Base-by-base conservation (phyloP, 2,888 invertebrate species). In the Pristionchus entomophagus region DNA sequence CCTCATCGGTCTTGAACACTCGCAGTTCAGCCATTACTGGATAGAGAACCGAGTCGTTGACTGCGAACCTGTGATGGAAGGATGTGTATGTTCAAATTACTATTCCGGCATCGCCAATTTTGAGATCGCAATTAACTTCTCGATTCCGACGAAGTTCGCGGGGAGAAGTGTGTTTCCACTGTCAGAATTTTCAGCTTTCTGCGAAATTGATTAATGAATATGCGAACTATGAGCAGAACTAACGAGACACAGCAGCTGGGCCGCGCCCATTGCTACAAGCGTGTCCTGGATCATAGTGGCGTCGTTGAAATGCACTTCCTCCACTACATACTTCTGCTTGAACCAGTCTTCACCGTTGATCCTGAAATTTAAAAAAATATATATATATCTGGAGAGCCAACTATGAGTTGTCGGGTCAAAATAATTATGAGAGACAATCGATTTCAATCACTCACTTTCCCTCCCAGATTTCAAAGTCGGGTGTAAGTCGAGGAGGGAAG, bases 381-480 rank as follows among this genome's bases (percentile, higher is more conserved):
- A n/a, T n/a, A n/a, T n/a, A n/a, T n/a, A n/a, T n/a, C n/a, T n/a
- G n/a, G n/a, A n/a, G n/a, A n/a, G n/a, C n/a, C n/a, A n/a, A n/a
- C n/a, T n/a, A n/a, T n/a, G n/a, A n/a, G n/a, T n/a, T n/a, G n/a
- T n/a, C n/a, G n/a, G n/a, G n/a, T n/a, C n/a, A n/a, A n/a, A n/a
- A n/a, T n/a, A n/a, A n/a, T n/a, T n/a, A n/a, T n/a, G n/a, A n/a
- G n/a, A n/a, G n/a, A n/a, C n/a, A n/a, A n/a, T n/a, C n/a, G n/a
- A n/a, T n/a, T n/a, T n/a, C n/a, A n/a, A n/a, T n/a, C 65, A 17
- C 89, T 88, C 91, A 95, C 95, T 94, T 96, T 59, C 99, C 99
- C 96, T 97, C 96, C 98, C 98, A 99, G 29, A 97, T 96, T 85
- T 96, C 96, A 94, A 98, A 98, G 82, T 96, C 96, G 6, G 96